Evolutionary conservation across 1,140 invertebrate species (phyloP), one percentile per base, ranked within the genome.

Genomic region (Drosophila neocordata): DNA sequence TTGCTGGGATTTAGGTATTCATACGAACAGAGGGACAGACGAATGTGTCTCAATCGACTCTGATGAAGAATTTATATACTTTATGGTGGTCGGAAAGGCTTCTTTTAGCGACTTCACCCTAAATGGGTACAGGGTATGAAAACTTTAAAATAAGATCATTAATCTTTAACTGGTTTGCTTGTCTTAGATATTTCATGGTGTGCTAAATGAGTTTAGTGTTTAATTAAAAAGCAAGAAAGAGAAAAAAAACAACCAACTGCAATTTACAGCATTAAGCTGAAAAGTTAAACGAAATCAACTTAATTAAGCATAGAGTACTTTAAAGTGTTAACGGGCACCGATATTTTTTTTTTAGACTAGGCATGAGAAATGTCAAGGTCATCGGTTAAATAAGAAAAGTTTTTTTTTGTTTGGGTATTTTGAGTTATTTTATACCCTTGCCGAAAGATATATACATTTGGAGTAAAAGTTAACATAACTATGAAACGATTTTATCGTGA

Each of bases 231-330:
- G 22, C 12, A 56, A 56, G 34, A 56, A 9, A 22, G 13, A 15
- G 8, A 1, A 13, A 13, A 31, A 56, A 4, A 9, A 27, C 12
- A 34, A 12, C 1, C 41, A 48, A 48, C 18, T 9, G 18, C 15
- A 56, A 11, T 56, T 56, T 56, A 31, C 53, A 56, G 22, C 53
- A 27, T 11, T 2, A 18, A 55, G 5, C 31, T 35, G 12, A 34
- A 34, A 27, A 56, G 8, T 11, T 8, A 9, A 4, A 11, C 9
- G 13, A 69, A 67, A 55, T 66, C 15, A 41, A 68, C 44, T 70
- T 85, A 84, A 77, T 85, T 84, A 76, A 60, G 38, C 63, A 52
- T 31, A 34, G 62, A 71, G 24, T 69, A 55, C 31, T 74, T 13
- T 34, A 34, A 20, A 48, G 13, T 34, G 4, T 72, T 73, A 59